Evolutionary conservation across 2,797 vertebrate genomes (phyloP).

Genomic region (Enteromius trimaculatus): DNA sequence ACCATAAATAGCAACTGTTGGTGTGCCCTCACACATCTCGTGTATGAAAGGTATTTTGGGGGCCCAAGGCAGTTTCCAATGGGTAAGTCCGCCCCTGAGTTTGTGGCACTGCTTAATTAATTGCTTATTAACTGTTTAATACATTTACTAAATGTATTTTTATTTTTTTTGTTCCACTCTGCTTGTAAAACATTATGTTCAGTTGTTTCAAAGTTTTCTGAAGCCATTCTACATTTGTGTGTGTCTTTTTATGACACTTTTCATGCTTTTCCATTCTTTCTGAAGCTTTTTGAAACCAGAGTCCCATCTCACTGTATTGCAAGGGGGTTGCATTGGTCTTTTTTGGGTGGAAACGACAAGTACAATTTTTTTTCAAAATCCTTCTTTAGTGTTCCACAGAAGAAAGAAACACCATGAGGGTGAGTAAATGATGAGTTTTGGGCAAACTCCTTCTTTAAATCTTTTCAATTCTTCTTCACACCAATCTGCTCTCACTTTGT

Average conservation of each 20-base stretch:
- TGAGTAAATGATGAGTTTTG: not conserved
- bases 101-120: too few species aligned
- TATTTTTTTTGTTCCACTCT: not conserved
- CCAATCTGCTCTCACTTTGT: not conserved
- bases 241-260: not conserved
- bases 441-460: conserved; percentile 21
- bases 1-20: too few species aligned
- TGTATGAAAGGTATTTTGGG: too few species aligned
- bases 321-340: not conserved
- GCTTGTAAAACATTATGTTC: not conserved
- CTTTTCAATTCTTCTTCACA: conserved; percentile 4
- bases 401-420: not conserved
- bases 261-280: not conserved
- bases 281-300: not conserved
- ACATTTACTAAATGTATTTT: not conserved
- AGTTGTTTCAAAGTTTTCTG: not conserved
- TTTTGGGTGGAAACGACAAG: too few species aligned
- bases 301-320: not conserved
- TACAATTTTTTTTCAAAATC: not conserved
- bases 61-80: too few species aligned
- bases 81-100: too few species aligned
- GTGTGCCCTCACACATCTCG: too few species aligned
- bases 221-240: not conserved
- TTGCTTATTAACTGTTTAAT: not conserved
- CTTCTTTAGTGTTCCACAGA: not conserved